A percentile compares a stretch with the other conserved stretches of the same genome.
These are phyloP conservation scores for Drosophila tristis DNA, from an alignment of 1,140 invertebrate genomes.

Conservation along the genomic window DNA sequence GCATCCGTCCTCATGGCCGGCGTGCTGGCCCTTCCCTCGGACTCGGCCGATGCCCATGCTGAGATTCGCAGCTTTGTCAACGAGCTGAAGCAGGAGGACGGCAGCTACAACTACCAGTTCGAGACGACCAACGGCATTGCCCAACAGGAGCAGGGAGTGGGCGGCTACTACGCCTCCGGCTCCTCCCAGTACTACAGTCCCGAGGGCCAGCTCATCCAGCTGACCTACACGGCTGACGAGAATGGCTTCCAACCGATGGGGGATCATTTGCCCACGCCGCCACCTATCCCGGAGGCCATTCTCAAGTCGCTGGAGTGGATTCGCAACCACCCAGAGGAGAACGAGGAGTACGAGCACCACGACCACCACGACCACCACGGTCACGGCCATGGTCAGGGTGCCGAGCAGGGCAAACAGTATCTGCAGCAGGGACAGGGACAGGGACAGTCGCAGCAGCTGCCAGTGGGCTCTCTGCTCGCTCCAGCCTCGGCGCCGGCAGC, in stretches of 20 bases:
- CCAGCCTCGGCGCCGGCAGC: conserved; percentile 24
- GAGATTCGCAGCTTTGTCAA: conserved; percentile 73
- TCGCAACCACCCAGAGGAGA: conserved; percentile 83
- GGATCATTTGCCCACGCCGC: conserved; percentile 85
- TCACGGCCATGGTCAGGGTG: conserved; percentile 31
- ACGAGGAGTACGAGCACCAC: conserved; percentile 42
- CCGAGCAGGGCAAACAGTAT: conserved; percentile 49
- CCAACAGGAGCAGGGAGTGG: conserved; percentile 86
- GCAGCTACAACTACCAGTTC: conserved; percentile 85
- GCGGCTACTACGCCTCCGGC: conserved; percentile 75
- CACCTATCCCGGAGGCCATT: conserved; percentile 80
- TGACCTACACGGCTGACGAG: conserved; percentile 87
- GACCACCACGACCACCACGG: conserved; percentile 44
- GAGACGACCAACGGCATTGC: conserved; percentile 87
- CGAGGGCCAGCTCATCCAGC: conserved; percentile 84
- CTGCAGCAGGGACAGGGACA: conserved; percentile 31
- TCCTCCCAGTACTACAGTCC: conserved; percentile 71
- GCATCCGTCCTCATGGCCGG: conserved; percentile 24
- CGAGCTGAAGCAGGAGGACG: conserved; percentile 82
- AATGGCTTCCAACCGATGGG: conserved; percentile 86
- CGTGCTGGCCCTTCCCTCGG: conserved; percentile 50
- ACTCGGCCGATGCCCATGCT: conserved; percentile 65
- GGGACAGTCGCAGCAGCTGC: background rate
- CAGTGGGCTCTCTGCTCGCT: conserved; percentile 40
- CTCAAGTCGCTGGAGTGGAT: conserved; percentile 85